Base-by-base conservation (phyloP, 2,113 vertebrate genomes). In the Plecotus auritus region DNA sequence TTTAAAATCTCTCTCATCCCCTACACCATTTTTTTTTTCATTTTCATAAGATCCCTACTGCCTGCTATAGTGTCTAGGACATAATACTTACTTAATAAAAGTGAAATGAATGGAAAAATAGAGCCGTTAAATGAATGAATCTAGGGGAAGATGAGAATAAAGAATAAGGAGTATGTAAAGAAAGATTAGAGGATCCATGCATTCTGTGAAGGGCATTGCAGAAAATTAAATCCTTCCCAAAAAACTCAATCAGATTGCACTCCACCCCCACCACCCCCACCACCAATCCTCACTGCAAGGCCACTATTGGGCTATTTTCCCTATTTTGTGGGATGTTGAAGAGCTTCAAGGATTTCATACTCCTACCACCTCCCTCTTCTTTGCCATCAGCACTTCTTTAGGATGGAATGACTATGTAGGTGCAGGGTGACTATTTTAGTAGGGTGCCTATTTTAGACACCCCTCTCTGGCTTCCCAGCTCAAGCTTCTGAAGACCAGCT, bases 401-500 rank as follows among this genome's bases (percentile, higher is more conserved):
- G 35, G 35, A 23, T 56, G 11, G 4, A 85, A 49, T 17, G 30
- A 64, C 32, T 59, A 26, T n/a, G 6, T 20, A 47, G 49, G 77
- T 2, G 2, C 9, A 89, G 37, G 40, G 28, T 10, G 1, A 14
- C 64, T 92, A n/a, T 51, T 94, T 94, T 56, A 91, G 5, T 4
- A 89, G n/a, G 49, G 18, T 4, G 0, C 14, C 69, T 92, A 37
- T 54, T 94, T 95, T 77, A 93, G 45, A 66, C 20, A 64, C 11
- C 56, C 61, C 80, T 93, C 7, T 89, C 87, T 84, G n/a, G 90
- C 92, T 98, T 61, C 54, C 82, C 3, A 18, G 59, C 93, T 73
- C 32, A 82, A 89, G 81, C 32, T 84, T 47, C 45, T 35, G 20
- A 32, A 22, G 64, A 76, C 37, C 81, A 93, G 49, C 69, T 22